Base-by-base conservation (phyloP, 2,888 invertebrate species). In the Trissonchulus latispiculum region DNA sequence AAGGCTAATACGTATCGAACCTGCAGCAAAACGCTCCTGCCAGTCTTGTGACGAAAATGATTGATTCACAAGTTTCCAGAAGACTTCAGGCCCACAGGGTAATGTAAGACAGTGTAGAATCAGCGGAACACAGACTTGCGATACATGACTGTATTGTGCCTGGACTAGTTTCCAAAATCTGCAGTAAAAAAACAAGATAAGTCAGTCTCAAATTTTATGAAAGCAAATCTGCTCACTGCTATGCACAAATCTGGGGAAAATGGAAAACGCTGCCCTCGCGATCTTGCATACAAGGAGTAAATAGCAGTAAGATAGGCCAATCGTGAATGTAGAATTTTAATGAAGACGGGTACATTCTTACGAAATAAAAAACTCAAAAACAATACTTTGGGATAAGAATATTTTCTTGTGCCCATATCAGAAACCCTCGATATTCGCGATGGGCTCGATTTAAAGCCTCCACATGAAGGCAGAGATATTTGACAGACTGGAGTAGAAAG, bases 331-430 rank as follows among this genome's bases (percentile, higher is more conserved):
- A n/a, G n/a, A n/a, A n/a, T n/a, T n/a, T n/a, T n/a, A n/a, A n/a
- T n/a, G n/a, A n/a, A n/a, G n/a, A n/a, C n/a, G n/a, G n/a, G n/a
- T n/a, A n/a, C n/a, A n/a, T n/a, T n/a, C n/a, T n/a, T n/a, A n/a
- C n/a, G n/a, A n/a, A n/a, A n/a, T n/a, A 70, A 70, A 37, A 68
- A 23, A 68, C 36, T 2, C 73, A 74, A 31, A 31, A 18, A 28
- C 23, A 15, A 66, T 68, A 93, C 93, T 92, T 93, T 82, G 93
- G 92, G 76, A 97, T 93, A 1, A 97, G 86, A 59, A 94, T 86
- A 84, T 95, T 95, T 84, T 95, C 94, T 83, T 99, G 95, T 77
- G 93, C 93, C 92, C 94, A 95, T 78, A 94, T 92, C 75, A 96
- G 90, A 84, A 95, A 92, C 72, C 93, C 92, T 78, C 78, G 75